Percentiles rank a stretch among this genome's conserved stretches.
Evolutionary conservation across 2,797 vertebrate genomes (phyloP).

Genomic region (Sardinella longiceps): DNA sequence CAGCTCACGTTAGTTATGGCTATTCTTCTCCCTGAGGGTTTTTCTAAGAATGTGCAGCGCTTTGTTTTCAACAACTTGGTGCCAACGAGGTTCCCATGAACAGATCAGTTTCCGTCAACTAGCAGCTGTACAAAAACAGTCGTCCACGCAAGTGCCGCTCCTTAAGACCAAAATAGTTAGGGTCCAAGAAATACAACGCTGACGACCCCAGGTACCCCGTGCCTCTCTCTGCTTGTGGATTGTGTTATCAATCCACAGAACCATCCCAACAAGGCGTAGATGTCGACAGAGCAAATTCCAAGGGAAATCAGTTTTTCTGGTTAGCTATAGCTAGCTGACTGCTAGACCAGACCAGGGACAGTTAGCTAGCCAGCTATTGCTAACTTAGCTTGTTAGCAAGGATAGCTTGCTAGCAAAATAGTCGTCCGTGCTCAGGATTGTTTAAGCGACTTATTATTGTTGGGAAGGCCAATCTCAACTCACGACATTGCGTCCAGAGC

Average conservation of each 20-base stretch:
- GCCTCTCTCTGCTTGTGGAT: conserved; percentile 64
- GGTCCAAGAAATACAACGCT: conserved; percentile 64
- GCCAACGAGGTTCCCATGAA: not conserved
- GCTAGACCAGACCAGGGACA: conserved; percentile 27
- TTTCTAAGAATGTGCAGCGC: conserved; percentile 15
- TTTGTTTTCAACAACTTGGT: not conserved
- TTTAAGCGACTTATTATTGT: not conserved
- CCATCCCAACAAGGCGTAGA: conserved; percentile 65
- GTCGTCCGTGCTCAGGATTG: conserved; percentile 25
- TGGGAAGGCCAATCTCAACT: conserved; percentile 15
- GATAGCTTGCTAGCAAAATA: conserved; percentile 17
- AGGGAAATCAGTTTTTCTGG: conserved; percentile 30
- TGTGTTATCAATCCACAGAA: conserved; percentile 61
- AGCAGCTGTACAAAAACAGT: conserved; percentile 63
- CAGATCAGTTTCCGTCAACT: conserved; percentile 46
- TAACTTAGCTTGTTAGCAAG: conserved; percentile 24
- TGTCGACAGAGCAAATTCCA: conserved; percentile 50
- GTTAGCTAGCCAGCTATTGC: conserved; percentile 48
- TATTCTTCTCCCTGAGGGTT: not conserved
- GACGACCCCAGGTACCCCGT: conserved; percentile 63
- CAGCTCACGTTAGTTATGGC: not conserved
- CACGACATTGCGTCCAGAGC: conserved; percentile 25
- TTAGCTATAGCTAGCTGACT: conserved; percentile 46
- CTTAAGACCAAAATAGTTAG: conserved; percentile 57
- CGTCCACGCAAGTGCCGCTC: conserved; percentile 59